Conservation (phyloP, 2,113 vertebrate genomes). For the Pteropus alecto region DNA sequence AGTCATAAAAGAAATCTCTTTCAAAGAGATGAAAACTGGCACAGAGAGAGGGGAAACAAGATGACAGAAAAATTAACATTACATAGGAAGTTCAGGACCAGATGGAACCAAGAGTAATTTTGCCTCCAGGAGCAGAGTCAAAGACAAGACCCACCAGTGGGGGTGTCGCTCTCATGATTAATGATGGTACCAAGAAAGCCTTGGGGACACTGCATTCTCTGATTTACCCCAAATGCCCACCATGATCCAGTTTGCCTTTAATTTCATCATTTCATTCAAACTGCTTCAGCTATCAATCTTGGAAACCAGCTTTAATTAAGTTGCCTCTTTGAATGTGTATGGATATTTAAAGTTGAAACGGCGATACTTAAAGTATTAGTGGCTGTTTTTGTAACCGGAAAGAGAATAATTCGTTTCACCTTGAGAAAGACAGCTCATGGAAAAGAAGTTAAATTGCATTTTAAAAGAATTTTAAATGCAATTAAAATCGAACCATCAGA, state of each 20-base stretch:
- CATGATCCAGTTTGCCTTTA: not conserved
- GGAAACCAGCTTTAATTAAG: not conserved
- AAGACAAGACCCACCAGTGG: not conserved
- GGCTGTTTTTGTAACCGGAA: not conserved
- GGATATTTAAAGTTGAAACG: not conserved
- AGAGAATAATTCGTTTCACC: not conserved
- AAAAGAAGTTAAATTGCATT: not conserved
- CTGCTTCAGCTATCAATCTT: not conserved
- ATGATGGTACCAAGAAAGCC: not conserved
- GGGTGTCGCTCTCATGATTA: not conserved
- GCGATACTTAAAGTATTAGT: not conserved
- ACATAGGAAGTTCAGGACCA: not conserved
- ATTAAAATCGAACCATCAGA: too few species aligned
- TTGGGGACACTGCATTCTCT: not conserved
- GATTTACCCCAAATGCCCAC: not conserved
- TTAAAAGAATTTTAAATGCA: not conserved
- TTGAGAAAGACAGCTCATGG: not conserved
- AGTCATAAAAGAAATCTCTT: not conserved
- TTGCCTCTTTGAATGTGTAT: not conserved
- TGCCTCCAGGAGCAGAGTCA: not conserved
- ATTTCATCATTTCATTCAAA: not conserved
- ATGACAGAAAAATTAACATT: not conserved
- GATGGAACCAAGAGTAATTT: not conserved
- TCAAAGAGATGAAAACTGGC: not conserved
- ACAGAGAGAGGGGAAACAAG: not conserved